Evolutionary conservation across 2,113 vertebrate species (phyloP).

Genomic region (Reinhardtius hippoglossoides): DNA sequence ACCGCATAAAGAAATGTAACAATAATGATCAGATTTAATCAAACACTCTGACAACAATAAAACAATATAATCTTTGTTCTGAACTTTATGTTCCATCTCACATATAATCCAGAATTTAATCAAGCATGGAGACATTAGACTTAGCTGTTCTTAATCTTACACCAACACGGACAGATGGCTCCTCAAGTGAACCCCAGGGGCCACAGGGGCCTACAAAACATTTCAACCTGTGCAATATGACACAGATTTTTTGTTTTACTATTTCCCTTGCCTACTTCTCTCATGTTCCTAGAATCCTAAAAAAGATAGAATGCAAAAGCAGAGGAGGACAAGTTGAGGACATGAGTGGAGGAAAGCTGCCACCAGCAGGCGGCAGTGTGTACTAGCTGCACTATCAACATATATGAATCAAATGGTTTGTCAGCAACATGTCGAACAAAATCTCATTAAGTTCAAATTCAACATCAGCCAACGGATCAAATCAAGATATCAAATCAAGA

Average conservation of each 20-base stretch:
- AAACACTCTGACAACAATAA: background rate
- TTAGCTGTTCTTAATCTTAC: constrained; percentile 65
- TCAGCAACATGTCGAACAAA: background rate
- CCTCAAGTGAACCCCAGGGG: constrained; percentile 33
- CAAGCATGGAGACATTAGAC: constrained; percentile 57
- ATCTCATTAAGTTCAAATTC: background rate
- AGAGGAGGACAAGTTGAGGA: no score
- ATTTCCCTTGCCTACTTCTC: background rate
- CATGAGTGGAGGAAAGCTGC: no score
- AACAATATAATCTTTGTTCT: constrained; percentile 47
- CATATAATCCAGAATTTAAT: constrained; percentile 75
- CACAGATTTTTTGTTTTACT: background rate
- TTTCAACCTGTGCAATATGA: constrained; percentile 4
- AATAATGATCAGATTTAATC: background rate
- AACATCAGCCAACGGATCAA: background rate
- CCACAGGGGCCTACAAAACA: constrained; percentile 18
- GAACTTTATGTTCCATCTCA: constrained; percentile 51
- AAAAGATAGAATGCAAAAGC: background rate
- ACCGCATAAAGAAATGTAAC: background rate
- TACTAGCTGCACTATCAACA: background rate
- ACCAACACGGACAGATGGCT: constrained; percentile 69
- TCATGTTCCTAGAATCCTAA: background rate
- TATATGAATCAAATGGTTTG: background rate
- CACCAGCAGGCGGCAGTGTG: constrained; percentile 60
- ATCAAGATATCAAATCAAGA: no score